A percentile compares a stretch with the other conserved stretches of the same genome.
phyloP scores from a whole-genome alignment of 2,113 vertebrate species.

The Tyrannus savana region DNA sequence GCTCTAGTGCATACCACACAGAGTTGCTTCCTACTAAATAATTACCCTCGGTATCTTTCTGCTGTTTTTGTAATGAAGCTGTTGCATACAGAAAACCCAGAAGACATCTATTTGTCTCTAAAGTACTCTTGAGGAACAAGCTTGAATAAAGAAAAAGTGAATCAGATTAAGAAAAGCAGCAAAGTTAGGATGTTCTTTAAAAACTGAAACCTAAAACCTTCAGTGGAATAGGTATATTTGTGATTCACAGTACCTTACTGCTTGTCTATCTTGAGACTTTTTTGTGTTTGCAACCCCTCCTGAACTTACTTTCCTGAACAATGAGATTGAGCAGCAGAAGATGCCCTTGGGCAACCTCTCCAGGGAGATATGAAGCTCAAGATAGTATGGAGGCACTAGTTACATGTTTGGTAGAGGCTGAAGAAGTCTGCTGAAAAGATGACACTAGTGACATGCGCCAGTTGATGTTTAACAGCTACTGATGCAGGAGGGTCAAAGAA shows the following conservation, averaged over 20 bases:
- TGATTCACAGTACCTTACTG: not conserved
- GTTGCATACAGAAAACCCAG: not conserved
- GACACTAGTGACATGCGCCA: not conserved
- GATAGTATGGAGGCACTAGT: not conserved
- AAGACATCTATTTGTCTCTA: not conserved
- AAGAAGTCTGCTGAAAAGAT: not conserved
- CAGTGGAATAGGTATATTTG: not conserved
- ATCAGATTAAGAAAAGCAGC: not conserved
- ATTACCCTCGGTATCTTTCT: not conserved
- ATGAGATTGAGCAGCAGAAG: not conserved
- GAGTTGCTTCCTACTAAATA: not conserved
- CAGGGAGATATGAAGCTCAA: not conserved
- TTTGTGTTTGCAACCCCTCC: not conserved
- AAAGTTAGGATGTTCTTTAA: not conserved
- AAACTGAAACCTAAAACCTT: not conserved
- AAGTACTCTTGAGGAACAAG: not conserved
- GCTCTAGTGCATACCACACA: not conserved
- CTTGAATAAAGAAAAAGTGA: not conserved
- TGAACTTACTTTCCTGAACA: accelerated
- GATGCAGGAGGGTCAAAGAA: not conserved
- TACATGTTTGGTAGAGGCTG: not conserved
- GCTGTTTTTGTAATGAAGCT: not conserved
- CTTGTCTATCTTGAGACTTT: not conserved
- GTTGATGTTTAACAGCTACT: not conserved
- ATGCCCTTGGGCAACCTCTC: not conserved